Base-by-base conservation (phyloP, 2,888 invertebrate species). In the Thymelicus lineola region DNA sequence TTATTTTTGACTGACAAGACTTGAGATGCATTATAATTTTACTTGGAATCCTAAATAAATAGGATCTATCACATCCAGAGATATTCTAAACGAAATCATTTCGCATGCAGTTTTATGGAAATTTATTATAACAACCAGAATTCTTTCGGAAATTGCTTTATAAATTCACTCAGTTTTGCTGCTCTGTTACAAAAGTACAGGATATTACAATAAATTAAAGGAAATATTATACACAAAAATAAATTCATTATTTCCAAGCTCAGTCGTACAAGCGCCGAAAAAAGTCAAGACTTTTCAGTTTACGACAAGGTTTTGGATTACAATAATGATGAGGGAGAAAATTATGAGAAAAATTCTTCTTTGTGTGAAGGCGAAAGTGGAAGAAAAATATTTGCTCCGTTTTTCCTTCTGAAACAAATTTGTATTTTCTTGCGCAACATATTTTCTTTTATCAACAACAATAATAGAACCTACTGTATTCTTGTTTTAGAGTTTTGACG, bases 271-370 rank as follows among this genome's bases (percentile, higher is more conserved):
- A 4, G 10, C 53, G 53, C 10, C 17, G 53, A 17, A 15, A 55
- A 55, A 55, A 15, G 53, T 15, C 53, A 55, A 55, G 12, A 66
- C 17, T 58, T 28, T 28, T 46, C 35, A 46, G 50, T 50, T 42
- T 60, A 48, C 38, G 48, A 61, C 59, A 17, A 59, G 45, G 28
- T 53, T n/a, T 50, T 14, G 53, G 60, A 67, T 67, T 67, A 61
- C 42, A 45, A 61, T 67, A 67, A 67, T 61, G 67, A 28, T 10
- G 61, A 45, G 60, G 45, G 61, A 38, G 38, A 36, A 55, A 61
- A 42, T 60, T 53, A 53, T 61, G 60, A 53, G 60, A 35, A 45
- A 28, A 67, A 67, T 53, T 67, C 53, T 67, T 35, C 60, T 61
- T 67, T 67, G 67, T 67, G 53, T 12, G 35, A 66, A 36, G 57